These are phyloP conservation scores for Lamellibrachia columna DNA, from an alignment of 2,888 invertebrate genomes.

Conservation along the genomic window DNA sequence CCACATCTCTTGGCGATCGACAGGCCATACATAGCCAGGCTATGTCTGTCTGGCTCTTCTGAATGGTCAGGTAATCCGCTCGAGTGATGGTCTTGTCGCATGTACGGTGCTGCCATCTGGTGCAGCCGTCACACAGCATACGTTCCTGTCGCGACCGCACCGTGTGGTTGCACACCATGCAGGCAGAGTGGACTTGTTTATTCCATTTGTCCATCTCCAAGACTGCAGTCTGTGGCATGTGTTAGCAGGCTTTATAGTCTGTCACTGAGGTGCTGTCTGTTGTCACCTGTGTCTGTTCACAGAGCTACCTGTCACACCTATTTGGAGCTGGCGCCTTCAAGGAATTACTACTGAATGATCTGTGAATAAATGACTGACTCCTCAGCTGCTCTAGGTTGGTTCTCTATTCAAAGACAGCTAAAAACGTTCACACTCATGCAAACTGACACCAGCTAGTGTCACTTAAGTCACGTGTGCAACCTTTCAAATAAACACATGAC, in stretches of 20 bases:
- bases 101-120: slow-evolving; percentile 1
- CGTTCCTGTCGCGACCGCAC: neutral
- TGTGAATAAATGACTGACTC: too few relatives aligned
- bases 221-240: neutral
- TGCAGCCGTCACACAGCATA: neutral
- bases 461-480: too few relatives aligned
- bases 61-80: neutral
- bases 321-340: neutral
- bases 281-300: neutral
- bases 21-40: neutral
- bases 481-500: too few relatives aligned
- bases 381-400: too few relatives aligned
- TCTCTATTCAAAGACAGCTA: too few relatives aligned
- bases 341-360: too few relatives aligned
- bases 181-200: neutral
- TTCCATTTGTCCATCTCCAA: neutral
- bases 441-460: too few relatives aligned
- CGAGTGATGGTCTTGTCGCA: neutral
- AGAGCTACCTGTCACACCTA: neutral
- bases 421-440: too few relatives aligned
- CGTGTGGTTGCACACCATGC: neutral
- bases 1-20: neutral
- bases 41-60: neutral
- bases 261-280: neutral
- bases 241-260: neutral